These are phyloP conservation scores for Bombus pascuorum DNA, from an alignment of 1,140 invertebrate genomes.

Conservation along the genomic window DNA sequence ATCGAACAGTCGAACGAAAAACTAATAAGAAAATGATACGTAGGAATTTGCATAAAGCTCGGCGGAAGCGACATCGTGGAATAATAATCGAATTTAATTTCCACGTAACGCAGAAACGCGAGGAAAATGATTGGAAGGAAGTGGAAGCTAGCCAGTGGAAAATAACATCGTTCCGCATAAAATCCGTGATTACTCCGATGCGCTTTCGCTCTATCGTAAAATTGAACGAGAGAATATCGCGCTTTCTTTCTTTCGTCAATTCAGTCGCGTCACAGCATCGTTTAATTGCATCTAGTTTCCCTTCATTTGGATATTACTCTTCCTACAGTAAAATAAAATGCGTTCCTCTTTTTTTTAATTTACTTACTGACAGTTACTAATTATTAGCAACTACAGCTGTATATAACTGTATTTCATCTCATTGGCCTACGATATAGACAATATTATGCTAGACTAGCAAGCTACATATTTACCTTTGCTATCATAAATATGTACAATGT, in stretches of 20 bases:
- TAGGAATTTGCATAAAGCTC: neutral
- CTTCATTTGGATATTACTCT: too few species aligned
- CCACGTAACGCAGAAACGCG: neutral
- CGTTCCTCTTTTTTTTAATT: too few species aligned
- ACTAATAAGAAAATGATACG: neutral
- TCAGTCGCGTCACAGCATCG: neutral
- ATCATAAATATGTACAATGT: too few species aligned
- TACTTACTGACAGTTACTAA: too few species aligned
- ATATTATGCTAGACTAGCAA: too few species aligned
- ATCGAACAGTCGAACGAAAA: neutral
- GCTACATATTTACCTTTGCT: too few species aligned
- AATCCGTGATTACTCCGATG: neutral
- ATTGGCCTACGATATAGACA: too few species aligned
- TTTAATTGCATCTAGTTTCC: neutral
- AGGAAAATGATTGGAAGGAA: slow-evolving; percentile 1
- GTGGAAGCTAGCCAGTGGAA: slow-evolving; percentile 3
- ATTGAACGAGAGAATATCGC: neutral
- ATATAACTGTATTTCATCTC: too few species aligned
- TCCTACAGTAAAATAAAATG: too few species aligned
- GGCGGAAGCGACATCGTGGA: neutral
- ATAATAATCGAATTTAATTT: slow-evolving; percentile 31
- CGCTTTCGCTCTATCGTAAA: slow-evolving; percentile 9
- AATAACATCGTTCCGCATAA: slow-evolving; percentile 15
- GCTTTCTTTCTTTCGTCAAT: neutral
- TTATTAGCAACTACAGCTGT: too few species aligned